Evolutionary conservation across 2,888 invertebrate genomes (phyloP), one percentile per base, ranked within the genome.

Genomic region (Ophraella communa): DNA sequence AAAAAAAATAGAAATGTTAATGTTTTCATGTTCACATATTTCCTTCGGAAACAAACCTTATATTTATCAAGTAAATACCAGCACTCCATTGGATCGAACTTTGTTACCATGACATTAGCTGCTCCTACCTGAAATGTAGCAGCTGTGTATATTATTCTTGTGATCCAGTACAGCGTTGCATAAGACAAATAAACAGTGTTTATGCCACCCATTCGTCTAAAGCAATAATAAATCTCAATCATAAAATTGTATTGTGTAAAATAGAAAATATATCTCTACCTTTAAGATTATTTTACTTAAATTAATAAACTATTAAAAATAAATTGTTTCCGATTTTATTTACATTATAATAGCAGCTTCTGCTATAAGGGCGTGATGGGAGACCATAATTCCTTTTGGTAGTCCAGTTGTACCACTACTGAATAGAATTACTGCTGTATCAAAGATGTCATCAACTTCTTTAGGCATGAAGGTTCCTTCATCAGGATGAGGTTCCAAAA

Each of bases 381-480:
- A 71, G n/a, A 74, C 55, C 58, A 79, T 77, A 44, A 80, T 76
- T 14, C 79, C 80, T 72, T 81, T 81, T 1, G 80, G 80, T n/a
- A 78, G 55, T 10, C 80, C 81, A 2, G 80, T 79, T 1, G 80
- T 80, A 8, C 81, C 80, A 62, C 79, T 79, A 44, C 79, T 79
- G 67, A 78, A 79, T 3, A 75, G 67, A 52, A 79, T 74, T 0
- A 74, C 67, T 10, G 74, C 75, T 1, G 76, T 76, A 4, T 76
- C 73, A 35, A 55, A 58, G 17, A 70, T 45, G 10, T 60, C 56
- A 17, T 52, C 35, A 11, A 66, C 52, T 51, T 54, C 42, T 1
- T 66, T 68, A 21, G 78, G 78, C 60, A 65, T 55, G 67, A 79
- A 80, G 4, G 61, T 33, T 11, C 69, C 57, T 65, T 77, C 77